Base-by-base conservation (phyloP, 2,113 vertebrate species). In the Natator depressus region DNA sequence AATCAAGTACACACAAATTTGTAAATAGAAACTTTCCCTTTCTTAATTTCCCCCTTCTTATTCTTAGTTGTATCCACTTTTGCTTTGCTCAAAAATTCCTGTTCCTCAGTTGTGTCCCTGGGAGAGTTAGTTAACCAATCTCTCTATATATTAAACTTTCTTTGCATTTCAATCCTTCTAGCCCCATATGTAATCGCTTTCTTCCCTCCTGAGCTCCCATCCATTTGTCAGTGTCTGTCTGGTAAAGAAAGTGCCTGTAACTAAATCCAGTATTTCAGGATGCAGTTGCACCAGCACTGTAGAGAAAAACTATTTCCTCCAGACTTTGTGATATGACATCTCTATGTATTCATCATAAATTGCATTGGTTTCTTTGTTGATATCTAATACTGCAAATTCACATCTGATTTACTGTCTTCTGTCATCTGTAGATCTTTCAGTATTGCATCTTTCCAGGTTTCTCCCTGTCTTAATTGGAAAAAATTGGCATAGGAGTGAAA, bases 371-470 rank as follows among this genome's bases (percentile, higher is more conserved):
- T 3, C 51, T 59, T 83, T 53, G 62, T 57, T 2, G 14, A 1
- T n/a, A 0, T 22, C 1, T 11, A 84, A 65, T 49, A 55, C 6
- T 83, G 47, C 31, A 85, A 90, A 80, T 22, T 82, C 0, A 0
- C 79, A 4, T 76, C 69, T 86, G 14, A 55, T 82, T 65, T 82
- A 46, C 57, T 87, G 46, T 1, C 7, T 12, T 0, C 47, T 55
- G 59, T 29, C 51, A 82, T 88, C 12, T 50, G 35, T 55, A 38
- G 5, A 7, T 90, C 85, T 76, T 13, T 50, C 90, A 0, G 55
- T 87, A 16, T 35, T 53, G 87, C 80, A 51, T 78, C 20, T 89
- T 25, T 46, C 42, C 75, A 47, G 25, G 42, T 47, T 78, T 47
- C 42, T 14, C 65, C 17, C 65, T 35, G 4, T 72, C n/a, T 47